phyloP scores from a whole-genome alignment of 2,797 vertebrate species.

The Mormyrus hasselquistii region DNA sequence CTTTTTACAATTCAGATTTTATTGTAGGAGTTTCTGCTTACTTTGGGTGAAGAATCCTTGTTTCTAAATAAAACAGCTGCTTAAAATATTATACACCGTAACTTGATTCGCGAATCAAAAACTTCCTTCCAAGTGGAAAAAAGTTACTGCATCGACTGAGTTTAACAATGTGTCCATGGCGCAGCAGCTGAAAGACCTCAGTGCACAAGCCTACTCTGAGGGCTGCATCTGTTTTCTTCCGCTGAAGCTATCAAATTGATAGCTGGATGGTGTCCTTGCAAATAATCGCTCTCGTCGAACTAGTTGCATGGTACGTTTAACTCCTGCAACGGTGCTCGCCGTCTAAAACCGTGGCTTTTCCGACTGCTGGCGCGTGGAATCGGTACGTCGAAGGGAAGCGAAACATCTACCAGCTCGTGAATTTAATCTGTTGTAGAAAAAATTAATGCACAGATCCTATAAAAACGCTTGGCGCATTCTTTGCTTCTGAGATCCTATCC shows the following conservation, averaged over 20 bases:
- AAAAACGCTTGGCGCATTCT: neutral
- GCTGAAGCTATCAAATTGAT: constrained; percentile 8
- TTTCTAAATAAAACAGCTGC: neutral
- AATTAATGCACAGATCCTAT: neutral
- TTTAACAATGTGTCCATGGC: constrained; percentile 44
- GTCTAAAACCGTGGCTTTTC: constrained; percentile 54
- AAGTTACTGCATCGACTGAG: constrained; percentile 34
- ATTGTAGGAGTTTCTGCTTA: neutral
- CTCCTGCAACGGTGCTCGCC: constrained; percentile 6
- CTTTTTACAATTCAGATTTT: constrained; percentile 27
- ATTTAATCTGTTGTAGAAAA: neutral
- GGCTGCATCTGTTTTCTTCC: constrained; percentile 15
- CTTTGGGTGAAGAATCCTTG: neutral
- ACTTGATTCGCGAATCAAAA: neutral
- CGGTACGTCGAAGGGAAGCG: constrained; percentile 30
- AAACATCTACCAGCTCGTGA: constrained; percentile 28
- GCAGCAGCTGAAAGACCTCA: constrained; percentile 26
- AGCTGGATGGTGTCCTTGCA: constrained; percentile 19
- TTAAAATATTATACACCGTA: neutral
- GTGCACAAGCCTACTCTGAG: constrained; percentile 21
- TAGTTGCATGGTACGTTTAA: constrained; percentile 31
- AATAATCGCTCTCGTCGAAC: constrained; percentile 15
- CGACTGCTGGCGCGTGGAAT: constrained; percentile 50
- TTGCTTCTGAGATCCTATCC: neutral
- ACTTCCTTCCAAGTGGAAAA: constrained; percentile 10